These are phyloP conservation scores for Glaucidium brasilianum DNA, from an alignment of 2,113 vertebrate genomes.

Conservation along the genomic window DNA sequence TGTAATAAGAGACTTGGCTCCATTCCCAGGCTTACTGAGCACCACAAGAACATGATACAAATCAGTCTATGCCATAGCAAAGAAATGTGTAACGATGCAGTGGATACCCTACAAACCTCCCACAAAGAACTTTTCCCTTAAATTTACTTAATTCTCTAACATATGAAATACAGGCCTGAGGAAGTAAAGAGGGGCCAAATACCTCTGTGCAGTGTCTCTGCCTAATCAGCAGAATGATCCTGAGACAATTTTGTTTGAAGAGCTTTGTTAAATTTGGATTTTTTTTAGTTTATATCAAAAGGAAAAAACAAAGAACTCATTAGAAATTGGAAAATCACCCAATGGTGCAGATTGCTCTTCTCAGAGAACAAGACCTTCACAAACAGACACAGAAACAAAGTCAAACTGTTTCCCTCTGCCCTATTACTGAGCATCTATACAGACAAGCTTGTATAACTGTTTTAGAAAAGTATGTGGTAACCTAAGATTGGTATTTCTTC, in stretches of 20 bases:
- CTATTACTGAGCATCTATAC: neutral
- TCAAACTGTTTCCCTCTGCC: neutral
- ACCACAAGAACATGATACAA: slow-evolving; percentile 3
- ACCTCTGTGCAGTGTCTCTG: neutral
- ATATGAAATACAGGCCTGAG: neutral
- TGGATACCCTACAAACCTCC: neutral
- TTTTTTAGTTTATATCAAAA: neutral
- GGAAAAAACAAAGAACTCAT: neutral
- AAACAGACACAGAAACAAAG: neutral
- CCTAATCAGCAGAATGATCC: neutral
- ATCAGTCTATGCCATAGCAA: neutral
- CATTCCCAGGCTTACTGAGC: neutral
- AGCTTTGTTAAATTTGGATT: neutral
- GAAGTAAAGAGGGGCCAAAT: neutral
- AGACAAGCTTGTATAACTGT: neutral
- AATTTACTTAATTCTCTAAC: neutral
- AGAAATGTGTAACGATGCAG: neutral
- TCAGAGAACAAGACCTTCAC: neutral
- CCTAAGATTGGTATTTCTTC: neutral
- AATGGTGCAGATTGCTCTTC: neutral
- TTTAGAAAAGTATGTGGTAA: neutral
- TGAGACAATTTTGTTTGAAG: neutral
- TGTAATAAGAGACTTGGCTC: neutral
- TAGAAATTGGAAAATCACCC: neutral
- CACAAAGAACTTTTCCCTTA: neutral